Evolutionary conservation across 2,888 invertebrate species (phyloP).

Genomic region (Tachina fera): DNA sequence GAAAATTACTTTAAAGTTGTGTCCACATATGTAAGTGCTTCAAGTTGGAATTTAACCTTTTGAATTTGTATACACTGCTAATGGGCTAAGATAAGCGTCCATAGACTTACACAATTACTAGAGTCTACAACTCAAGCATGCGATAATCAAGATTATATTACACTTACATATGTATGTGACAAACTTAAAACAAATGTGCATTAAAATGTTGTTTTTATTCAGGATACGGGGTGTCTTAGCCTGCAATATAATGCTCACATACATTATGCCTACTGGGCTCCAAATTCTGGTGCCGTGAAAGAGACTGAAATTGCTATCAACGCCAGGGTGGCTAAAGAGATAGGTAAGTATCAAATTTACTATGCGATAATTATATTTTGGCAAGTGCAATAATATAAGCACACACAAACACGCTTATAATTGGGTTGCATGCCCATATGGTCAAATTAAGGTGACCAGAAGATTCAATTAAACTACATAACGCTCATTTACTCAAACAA

Average conservation of each 20-base stretch:
- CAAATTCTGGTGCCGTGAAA: constrained; percentile 80
- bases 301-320: constrained; percentile 83
- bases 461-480: not conserved
- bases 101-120: not conserved
- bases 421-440: not conserved
- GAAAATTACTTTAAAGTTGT: constrained; percentile 82
- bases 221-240: constrained; percentile 82
- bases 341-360: constrained; percentile 76
- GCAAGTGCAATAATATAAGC: constrained; percentile 36
- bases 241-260: constrained; percentile 79
- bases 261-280: constrained; percentile 82
- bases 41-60: constrained; percentile 60
- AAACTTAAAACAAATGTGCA: not conserved
- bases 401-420: not conserved
- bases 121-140: not conserved
- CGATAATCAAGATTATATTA: constrained; percentile 36
- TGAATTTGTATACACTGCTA: not conserved
- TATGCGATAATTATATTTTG: constrained; percentile 55
- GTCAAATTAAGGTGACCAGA: constrained; percentile 36
- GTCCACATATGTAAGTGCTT: constrained; percentile 82
- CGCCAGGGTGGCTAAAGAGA: constrained; percentile 83
- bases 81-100: not conserved
- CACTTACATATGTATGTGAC: not conserved
- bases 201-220: constrained; percentile 31
- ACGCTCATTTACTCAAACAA: too few species aligned